These are phyloP conservation scores for Zaprionus obscuricornis DNA, from an alignment of 2,888 invertebrate species.

Conservation along the genomic window DNA sequence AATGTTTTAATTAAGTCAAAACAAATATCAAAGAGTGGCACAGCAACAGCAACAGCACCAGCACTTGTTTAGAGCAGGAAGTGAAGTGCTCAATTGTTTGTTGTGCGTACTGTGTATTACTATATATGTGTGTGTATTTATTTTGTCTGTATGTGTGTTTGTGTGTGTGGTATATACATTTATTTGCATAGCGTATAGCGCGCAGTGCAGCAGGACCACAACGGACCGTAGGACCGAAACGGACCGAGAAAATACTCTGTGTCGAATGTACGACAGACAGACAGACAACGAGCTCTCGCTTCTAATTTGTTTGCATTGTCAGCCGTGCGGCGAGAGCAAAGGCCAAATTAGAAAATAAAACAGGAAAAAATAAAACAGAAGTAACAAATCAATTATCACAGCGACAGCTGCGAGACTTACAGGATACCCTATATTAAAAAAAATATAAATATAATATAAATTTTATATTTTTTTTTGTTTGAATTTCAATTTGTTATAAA, in stretches of 20 bases:
- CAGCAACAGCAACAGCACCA: slow-evolving; percentile 15
- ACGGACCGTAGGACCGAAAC: slow-evolving; percentile 32
- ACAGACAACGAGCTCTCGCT: slow-evolving; percentile 52
- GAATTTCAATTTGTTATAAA: too few species aligned
- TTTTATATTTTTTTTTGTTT: too few species aligned
- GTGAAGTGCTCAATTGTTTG: slow-evolving; percentile 59
- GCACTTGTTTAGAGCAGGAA: slow-evolving; percentile 61
- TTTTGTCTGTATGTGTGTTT: slow-evolving; percentile 26
- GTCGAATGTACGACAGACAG: too few species aligned
- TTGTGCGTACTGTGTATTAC: slow-evolving; percentile 31
- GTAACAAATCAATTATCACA: neutral
- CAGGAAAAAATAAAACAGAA: slow-evolving; percentile 3
- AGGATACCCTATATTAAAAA: too few species aligned
- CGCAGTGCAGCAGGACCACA: slow-evolving; percentile 18
- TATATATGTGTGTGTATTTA: slow-evolving; percentile 20
- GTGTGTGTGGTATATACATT: slow-evolving; percentile 38
- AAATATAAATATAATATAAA: too few species aligned
- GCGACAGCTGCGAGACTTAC: neutral
- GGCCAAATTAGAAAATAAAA: slow-evolving; percentile 27
- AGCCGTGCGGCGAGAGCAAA: slow-evolving; percentile 48
- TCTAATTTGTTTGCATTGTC: slow-evolving; percentile 72
- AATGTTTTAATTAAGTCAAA: slow-evolving; percentile 80
- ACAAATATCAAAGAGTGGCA: slow-evolving; percentile 73
- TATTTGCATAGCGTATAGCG: slow-evolving; percentile 71
- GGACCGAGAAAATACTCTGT: too few species aligned